A percentile compares a stretch with the other conserved stretches of the same genome.
These are phyloP conservation scores for Caradrina clavipalpis DNA, from an alignment of 2,888 invertebrate species.

Conservation along the genomic window DNA sequence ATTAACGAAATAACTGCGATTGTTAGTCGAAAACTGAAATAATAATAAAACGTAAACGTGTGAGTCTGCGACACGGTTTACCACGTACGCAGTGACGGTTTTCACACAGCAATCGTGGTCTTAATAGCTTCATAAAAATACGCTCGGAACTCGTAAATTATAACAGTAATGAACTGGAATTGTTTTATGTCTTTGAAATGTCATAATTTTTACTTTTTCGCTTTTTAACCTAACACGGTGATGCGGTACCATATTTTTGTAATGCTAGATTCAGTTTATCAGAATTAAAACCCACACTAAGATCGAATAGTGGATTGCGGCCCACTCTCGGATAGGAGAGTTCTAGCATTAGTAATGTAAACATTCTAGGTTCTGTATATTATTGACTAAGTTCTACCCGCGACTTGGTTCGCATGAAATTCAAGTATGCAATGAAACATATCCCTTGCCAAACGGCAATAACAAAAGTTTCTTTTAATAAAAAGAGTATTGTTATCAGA, in stretches of 20 bases:
- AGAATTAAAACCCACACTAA: not conserved
- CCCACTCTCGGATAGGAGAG: too few relatives aligned
- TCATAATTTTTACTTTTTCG: slow-evolving; percentile 9
- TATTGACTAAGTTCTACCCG: too few relatives aligned
- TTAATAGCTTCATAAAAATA: slow-evolving; percentile 52
- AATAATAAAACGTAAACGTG: slow-evolving; percentile 25
- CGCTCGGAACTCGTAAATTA: slow-evolving; percentile 34
- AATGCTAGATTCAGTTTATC: not conserved
- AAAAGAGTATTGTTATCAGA: too few relatives aligned
- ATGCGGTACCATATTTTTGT: not conserved
- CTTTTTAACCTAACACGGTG: not conserved
- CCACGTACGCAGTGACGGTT: slow-evolving; percentile 21
- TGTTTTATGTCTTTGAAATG: slow-evolving; percentile 33
- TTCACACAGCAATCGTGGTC: slow-evolving; percentile 31
- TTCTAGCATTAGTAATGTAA: too few relatives aligned
- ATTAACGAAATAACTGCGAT: slow-evolving; percentile 18
- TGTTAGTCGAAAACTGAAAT: slow-evolving; percentile 17
- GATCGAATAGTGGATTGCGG: not conserved
- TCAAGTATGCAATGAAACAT: too few relatives aligned
- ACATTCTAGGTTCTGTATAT: not conserved
- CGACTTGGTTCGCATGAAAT: too few relatives aligned
- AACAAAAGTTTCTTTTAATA: too few relatives aligned
- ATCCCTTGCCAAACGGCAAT: too few relatives aligned
- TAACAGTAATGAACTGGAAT: slow-evolving; percentile 23
- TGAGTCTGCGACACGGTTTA: slow-evolving; percentile 16